Evolutionary conservation across 2,113 vertebrate species (phyloP).

Genomic region (cat (Felis catus)): DNA sequence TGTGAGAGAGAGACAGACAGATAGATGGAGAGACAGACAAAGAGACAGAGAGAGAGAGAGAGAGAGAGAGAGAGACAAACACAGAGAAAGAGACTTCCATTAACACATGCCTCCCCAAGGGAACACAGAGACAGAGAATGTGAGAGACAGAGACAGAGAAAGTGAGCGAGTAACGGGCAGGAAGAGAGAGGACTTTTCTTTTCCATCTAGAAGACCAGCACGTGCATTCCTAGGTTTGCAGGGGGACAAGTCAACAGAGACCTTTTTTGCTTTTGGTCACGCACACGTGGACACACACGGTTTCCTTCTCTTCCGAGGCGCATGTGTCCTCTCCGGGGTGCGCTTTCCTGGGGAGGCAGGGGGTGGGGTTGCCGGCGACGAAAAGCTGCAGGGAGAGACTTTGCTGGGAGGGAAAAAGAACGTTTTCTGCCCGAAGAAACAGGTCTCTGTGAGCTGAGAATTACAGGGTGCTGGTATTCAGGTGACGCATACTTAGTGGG

Average conservation of each 20-base stretch:
- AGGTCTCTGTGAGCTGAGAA: neutral
- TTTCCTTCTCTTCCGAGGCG: fast-evolving
- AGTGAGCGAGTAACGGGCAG: neutral
- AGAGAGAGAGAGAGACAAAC: neutral
- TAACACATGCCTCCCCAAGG: neutral
- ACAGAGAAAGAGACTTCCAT: neutral
- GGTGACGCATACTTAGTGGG: fast-evolving
- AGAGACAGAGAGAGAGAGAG: neutral
- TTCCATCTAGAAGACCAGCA: neutral
- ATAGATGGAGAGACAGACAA: too few relatives aligned
- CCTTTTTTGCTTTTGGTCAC: neutral
- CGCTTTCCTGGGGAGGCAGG: neutral
- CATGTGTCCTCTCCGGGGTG: neutral
- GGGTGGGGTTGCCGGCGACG: neutral
- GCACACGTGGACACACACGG: neutral
- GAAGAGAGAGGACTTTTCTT: neutral
- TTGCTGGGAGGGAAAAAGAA: neutral
- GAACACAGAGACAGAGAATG: neutral
- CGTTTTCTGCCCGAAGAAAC: neutral
- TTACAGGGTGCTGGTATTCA: neutral
- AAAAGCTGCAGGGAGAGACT: neutral
- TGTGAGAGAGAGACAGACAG: too few relatives aligned
- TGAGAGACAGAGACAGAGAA: neutral
- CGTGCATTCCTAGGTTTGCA: neutral
- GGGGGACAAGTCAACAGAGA: neutral